phyloP scores from a whole-genome alignment of 2,797 vertebrate species.

The Argentina silus region DNA sequence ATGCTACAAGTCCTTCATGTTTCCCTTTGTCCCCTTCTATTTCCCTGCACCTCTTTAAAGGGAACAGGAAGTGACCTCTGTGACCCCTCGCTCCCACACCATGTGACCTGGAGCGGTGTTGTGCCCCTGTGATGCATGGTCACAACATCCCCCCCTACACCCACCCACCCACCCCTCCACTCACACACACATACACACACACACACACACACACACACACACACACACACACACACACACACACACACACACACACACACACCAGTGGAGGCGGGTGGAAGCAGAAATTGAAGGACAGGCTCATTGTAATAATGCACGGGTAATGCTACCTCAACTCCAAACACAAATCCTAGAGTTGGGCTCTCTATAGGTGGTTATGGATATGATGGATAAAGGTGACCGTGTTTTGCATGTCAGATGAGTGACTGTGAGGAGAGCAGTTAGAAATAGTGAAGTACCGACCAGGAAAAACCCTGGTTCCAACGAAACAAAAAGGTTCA shows the following conservation, averaged over 20 bases:
- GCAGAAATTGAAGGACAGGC: neutral
- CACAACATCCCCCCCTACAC: too few species aligned
- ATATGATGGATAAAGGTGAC: too few species aligned
- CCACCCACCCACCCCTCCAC: neutral
- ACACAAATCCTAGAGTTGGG: too few species aligned
- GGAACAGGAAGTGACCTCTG: constrained; percentile 58
- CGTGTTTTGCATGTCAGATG: constrained; percentile 1
- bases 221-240: neutral
- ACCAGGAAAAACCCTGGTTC: constrained; percentile 1
- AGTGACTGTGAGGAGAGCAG: neutral
- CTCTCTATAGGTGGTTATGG: too few species aligned
- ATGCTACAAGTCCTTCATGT: constrained; percentile 51
- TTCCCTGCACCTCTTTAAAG: constrained; percentile 55
- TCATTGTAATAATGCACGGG: neutral
- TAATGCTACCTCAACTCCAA: too few species aligned
- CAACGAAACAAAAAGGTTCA: neutral
- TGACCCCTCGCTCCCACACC: constrained; percentile 56
- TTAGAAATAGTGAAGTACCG: constrained; percentile 8
- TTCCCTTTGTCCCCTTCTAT: constrained; percentile 48
- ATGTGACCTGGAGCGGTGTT: constrained; percentile 51
- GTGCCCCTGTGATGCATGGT: neutral
- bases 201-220: constrained; percentile 1
- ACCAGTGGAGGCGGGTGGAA: neutral
- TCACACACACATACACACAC: neutral
- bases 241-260: neutral